Conservation (phyloP, 2,113 vertebrate genomes). For the Trematomus loennbergii region DNA sequence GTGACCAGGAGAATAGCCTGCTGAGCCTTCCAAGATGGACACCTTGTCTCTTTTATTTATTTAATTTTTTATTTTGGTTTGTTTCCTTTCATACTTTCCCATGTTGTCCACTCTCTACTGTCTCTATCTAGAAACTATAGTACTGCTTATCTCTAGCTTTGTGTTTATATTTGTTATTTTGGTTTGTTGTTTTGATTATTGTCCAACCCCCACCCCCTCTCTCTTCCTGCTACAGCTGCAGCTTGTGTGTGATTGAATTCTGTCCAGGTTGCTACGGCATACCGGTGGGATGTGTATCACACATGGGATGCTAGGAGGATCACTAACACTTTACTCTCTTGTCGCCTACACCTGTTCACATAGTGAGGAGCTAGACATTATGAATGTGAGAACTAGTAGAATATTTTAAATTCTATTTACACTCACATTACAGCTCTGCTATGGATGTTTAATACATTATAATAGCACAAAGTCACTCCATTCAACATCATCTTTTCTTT, state of each 20-base stretch:
- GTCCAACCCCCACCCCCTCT: conserved; percentile 78
- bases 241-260: conserved; percentile 85
- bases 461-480: conserved; percentile 6
- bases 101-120: conserved; percentile 91
- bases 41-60: conserved; percentile 97
- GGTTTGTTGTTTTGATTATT: conserved; percentile 80
- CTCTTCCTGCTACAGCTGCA: conserved; percentile 82
- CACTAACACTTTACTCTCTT: conserved; percentile 76
- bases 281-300: conserved; percentile 81
- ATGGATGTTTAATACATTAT: conserved; percentile 45
- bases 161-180: conserved; percentile 81
- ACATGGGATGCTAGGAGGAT: conserved; percentile 80
- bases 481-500: conserved; percentile 17
- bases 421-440: conserved; percentile 33
- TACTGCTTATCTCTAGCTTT: conserved; percentile 82
- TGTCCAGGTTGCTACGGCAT: conserved; percentile 84
- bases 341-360: conserved; percentile 64
- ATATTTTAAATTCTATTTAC: conserved; percentile 34
- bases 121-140: conserved; percentile 79
- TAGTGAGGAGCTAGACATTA: conserved; percentile 68
- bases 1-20: conserved; percentile 97
- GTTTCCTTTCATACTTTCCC: conserved; percentile 89
- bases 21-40: conserved; percentile 96
- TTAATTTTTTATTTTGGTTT: conserved; percentile 87
- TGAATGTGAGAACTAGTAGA: conserved; percentile 56